These are phyloP conservation scores for Proteles cristata DNA, from an alignment of 2,113 vertebrate species.

Conservation along the genomic window DNA sequence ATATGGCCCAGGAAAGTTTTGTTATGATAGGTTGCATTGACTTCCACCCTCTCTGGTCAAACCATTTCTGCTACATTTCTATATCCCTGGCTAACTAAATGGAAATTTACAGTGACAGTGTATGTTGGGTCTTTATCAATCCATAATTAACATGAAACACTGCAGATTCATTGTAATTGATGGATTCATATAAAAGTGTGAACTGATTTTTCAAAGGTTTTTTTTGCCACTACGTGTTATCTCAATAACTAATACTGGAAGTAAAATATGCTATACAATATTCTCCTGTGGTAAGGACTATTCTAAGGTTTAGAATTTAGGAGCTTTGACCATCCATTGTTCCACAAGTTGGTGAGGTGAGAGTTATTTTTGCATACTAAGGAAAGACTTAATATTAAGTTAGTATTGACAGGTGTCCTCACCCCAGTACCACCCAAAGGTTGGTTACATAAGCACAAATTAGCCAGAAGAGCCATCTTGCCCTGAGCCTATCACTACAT, in stretches of 20 bases:
- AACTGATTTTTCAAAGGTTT: neutral
- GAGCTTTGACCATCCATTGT: neutral
- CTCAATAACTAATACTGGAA: neutral
- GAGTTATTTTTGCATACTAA: neutral
- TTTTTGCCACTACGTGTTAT: neutral
- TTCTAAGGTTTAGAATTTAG: slow-evolving; percentile 5
- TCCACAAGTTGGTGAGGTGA: neutral
- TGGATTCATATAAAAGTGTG: neutral
- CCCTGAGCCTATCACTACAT: neutral
- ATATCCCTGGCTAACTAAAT: neutral
- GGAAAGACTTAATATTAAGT: neutral
- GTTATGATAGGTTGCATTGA: neutral
- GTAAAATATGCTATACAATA: neutral
- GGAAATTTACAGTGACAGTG: neutral
- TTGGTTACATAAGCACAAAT: neutral
- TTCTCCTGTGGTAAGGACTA: neutral
- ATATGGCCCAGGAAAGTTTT: neutral
- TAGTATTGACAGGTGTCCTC: neutral
- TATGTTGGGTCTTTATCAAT: neutral
- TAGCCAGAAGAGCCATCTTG: neutral
- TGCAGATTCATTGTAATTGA: neutral
- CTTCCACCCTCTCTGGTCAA: neutral
- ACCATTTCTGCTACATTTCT: neutral
- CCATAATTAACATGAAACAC: neutral
- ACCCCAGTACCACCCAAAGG: neutral